These are phyloP conservation scores for Baccha elongata DNA, from an alignment of 2,888 invertebrate species.

Conservation along the genomic window DNA sequence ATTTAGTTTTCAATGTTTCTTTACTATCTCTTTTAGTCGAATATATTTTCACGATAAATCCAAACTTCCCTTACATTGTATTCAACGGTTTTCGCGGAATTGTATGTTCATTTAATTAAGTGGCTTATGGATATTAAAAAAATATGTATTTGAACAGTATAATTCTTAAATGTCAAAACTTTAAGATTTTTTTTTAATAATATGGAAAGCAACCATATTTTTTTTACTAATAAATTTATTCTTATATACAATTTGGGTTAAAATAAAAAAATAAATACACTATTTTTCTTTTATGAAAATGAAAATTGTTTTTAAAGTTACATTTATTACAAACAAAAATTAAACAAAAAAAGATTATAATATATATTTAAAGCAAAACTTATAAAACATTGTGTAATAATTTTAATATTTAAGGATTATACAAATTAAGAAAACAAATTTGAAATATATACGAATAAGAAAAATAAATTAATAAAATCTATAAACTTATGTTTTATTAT, in stretches of 20 bases:
- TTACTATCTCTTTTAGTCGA: neutral
- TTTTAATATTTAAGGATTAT: conserved; percentile 54
- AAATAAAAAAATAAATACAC: conserved; percentile 4
- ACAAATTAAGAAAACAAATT: conserved; percentile 28
- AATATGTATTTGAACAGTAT: neutral
- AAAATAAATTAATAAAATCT: conserved; percentile 56
- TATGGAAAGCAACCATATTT: neutral
- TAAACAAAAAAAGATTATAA: conserved; percentile 29
- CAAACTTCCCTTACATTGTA: neutral
- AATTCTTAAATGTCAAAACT: too few relatives aligned
- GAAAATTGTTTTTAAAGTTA: conserved; percentile 5
- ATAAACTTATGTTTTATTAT: conserved; percentile 23
- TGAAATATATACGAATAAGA: conserved; percentile 47
- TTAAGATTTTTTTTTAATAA: neutral
- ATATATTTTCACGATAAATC: neutral
- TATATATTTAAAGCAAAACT: conserved; percentile 36
- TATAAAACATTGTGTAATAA: conserved; percentile 53
- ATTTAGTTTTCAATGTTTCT: too few relatives aligned
- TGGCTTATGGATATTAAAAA: conserved; percentile 3
- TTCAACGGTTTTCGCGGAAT: neutral
- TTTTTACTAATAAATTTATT: neutral
- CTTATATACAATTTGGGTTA: neutral
- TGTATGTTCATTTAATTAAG: neutral
- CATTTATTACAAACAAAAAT: conserved; percentile 25
- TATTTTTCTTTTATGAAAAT: conserved; percentile 26